These are phyloP conservation scores for Lerista edwardsae DNA, from an alignment of 2,797 vertebrate species.

Conservation along the genomic window DNA sequence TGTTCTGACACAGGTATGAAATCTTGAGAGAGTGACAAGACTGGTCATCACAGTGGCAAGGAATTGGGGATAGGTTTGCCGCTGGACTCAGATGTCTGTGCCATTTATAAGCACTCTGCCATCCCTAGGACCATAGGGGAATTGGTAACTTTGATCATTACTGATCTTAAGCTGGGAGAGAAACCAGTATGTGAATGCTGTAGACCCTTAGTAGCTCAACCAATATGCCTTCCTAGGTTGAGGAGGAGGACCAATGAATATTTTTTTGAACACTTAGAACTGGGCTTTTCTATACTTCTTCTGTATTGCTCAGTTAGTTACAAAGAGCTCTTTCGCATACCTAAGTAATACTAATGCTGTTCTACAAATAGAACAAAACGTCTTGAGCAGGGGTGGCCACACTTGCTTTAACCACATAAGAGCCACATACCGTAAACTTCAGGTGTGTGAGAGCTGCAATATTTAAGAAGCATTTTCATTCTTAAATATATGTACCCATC, in stretches of 20 bases:
- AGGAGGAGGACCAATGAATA: background rate
- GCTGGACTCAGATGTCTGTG: background rate
- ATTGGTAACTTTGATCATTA: background rate
- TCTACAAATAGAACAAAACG: background rate
- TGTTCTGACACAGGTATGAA: background rate
- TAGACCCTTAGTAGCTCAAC: background rate
- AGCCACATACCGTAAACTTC: no score
- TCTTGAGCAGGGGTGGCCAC: background rate
- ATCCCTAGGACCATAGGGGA: background rate
- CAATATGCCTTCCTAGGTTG: background rate
- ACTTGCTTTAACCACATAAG: no score
- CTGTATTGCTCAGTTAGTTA: background rate
- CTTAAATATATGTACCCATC: no score
- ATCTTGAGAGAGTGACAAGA: background rate
- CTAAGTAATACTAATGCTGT: background rate
- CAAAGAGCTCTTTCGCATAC: background rate
- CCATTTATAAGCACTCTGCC: background rate
- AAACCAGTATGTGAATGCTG: background rate
- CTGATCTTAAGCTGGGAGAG: background rate
- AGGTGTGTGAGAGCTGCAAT: no score
- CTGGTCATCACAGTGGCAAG: background rate
- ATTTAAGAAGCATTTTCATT: no score
- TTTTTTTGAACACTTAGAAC: background rate
- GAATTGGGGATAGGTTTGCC: accelerated
- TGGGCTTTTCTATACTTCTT: background rate